Conservation (phyloP, 1,140 invertebrate species). For the Drosophila bocqueti region DNA sequence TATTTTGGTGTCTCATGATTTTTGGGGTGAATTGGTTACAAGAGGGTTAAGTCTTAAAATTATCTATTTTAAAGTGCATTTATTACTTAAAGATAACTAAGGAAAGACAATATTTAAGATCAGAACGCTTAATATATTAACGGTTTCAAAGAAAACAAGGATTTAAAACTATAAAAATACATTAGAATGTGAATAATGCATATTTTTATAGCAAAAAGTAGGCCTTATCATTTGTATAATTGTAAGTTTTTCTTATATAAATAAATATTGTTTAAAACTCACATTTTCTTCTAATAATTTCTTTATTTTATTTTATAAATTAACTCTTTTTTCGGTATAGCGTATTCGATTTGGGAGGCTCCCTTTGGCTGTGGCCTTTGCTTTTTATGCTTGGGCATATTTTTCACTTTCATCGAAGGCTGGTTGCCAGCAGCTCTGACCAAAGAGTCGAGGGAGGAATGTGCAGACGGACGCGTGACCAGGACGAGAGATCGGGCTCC, state of each 20-base stretch:
- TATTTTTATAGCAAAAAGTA: background rate
- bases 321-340: background rate
- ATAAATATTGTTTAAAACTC: no score
- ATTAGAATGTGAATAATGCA: background rate
- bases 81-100: background rate
- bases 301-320: no score
- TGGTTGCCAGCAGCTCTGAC: background rate
- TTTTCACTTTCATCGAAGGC: constrained; percentile 54
- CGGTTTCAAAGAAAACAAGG: background rate
- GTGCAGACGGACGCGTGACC: constrained; percentile 34
- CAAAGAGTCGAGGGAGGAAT: constrained; percentile 6
- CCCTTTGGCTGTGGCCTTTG: background rate
- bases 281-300: background rate
- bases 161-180: background rate
- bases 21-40: background rate
- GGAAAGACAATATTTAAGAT: background rate
- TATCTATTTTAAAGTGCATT: background rate
- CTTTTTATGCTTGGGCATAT: constrained; percentile 33
- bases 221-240: background rate
- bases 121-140: background rate
- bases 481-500: constrained; percentile 26
- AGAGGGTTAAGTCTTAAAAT: background rate
- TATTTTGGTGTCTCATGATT: background rate
- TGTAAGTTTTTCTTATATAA: background rate
- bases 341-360: background rate